Percentiles rank a stretch among this genome's conserved stretches.
These are phyloP conservation scores for Galagoides demidoff DNA, from an alignment of 2,797 vertebrate species.

Conservation along the genomic window DNA sequence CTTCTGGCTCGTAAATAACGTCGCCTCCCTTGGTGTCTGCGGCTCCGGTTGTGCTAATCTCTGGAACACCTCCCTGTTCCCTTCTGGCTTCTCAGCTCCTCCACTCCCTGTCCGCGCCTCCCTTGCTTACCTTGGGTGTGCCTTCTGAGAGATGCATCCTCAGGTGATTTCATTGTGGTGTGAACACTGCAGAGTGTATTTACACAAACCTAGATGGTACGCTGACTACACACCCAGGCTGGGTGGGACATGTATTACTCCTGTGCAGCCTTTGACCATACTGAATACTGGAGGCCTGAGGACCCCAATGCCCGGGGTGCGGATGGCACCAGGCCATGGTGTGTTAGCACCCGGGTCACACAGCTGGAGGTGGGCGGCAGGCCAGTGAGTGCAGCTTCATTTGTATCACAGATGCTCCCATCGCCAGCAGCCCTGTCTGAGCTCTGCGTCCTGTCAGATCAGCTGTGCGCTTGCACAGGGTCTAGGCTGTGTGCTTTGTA, in stretches of 20 bases:
- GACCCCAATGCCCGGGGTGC: too few relatives aligned
- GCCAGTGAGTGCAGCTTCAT: too few relatives aligned
- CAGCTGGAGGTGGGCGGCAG: too few relatives aligned
- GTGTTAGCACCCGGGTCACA: too few relatives aligned
- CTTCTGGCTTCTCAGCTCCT: neutral
- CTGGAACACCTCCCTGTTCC: neutral
- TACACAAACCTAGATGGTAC: neutral
- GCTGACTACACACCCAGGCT: neutral
- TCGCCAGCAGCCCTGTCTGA: too few relatives aligned
- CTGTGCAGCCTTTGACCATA: too few relatives aligned
- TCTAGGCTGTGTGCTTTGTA: too few relatives aligned
- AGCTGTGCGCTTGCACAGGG: too few relatives aligned
- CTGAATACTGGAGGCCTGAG: neutral
- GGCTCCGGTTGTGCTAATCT: neutral
- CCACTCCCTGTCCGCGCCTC: fast-evolving
- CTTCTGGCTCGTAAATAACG: neutral
- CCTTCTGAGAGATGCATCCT: neutral
- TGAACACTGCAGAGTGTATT: neutral
- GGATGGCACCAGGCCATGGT: too few relatives aligned
- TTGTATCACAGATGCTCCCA: too few relatives aligned
- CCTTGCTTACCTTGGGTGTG: neutral
- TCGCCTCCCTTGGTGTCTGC: neutral
- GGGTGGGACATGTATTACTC: neutral
- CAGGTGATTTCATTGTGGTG: neutral
- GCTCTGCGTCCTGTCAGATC: too few relatives aligned